Evolutionary conservation across 2,113 vertebrate species (phyloP).

Genomic region (Proteles cristata): DNA sequence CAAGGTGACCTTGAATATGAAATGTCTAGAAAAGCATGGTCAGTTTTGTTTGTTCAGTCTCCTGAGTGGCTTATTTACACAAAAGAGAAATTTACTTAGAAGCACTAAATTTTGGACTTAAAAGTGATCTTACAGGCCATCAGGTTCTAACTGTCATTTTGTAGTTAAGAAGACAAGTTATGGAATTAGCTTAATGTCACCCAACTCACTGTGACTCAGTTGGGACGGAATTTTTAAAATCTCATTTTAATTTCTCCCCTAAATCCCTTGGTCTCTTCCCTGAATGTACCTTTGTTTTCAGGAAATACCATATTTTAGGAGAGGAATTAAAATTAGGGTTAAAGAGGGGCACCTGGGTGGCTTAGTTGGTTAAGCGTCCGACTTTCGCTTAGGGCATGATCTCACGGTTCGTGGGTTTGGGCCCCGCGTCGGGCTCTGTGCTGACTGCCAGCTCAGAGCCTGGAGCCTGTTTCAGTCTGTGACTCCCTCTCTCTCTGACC

Average conservation of each 20-base stretch:
- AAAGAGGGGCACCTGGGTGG: neutral
- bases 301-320: neutral
- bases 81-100: neutral
- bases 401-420: too few species aligned
- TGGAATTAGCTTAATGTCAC: neutral
- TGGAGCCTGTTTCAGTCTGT: too few species aligned
- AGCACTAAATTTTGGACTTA: neutral
- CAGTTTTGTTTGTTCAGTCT: neutral
- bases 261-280: neutral
- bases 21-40: neutral
- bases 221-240: neutral
- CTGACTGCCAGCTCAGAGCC: too few species aligned
- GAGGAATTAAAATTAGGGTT: slow-evolving; percentile 21
- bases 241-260: neutral
- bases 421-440: too few species aligned
- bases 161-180: neutral
- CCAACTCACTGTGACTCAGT: neutral
- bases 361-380: too few species aligned
- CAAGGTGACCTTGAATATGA: neutral
- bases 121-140: neutral
- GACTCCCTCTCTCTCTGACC: too few species aligned
- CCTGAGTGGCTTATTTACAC: neutral
- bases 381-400: too few species aligned
- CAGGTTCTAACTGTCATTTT: slow-evolving; percentile 3
- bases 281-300: neutral